These are phyloP conservation scores for Strix aluco DNA, from an alignment of 2,113 vertebrate genomes.

Conservation along the genomic window DNA sequence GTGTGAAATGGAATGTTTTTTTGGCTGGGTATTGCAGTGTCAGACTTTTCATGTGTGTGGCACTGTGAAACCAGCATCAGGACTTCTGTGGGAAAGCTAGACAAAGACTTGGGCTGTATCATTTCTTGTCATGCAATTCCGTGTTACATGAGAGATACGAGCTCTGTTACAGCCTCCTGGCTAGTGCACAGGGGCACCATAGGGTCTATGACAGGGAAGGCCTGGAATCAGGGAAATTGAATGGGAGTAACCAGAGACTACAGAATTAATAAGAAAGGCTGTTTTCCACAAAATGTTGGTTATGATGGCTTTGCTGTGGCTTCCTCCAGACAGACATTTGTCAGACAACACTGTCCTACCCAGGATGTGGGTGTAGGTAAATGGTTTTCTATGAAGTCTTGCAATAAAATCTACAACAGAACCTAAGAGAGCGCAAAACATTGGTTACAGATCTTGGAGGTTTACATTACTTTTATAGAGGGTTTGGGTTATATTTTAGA, in stretches of 20 bases:
- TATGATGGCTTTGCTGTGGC: constrained; percentile 21
- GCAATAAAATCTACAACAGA: constrained; percentile 44
- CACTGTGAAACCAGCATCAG: background rate
- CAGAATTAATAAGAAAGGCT: background rate
- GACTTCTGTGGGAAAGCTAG: background rate
- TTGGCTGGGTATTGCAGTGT: background rate
- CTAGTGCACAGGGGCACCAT: background rate
- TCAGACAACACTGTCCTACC: constrained; percentile 25
- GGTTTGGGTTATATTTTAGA: constrained; percentile 18
- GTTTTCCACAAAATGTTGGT: constrained; percentile 1
- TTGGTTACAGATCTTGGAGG: background rate
- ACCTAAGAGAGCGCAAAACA: background rate
- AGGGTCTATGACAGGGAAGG: background rate
- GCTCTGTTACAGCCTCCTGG: background rate
- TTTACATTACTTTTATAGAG: constrained; percentile 40
- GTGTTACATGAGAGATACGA: background rate
- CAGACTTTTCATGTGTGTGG: background rate
- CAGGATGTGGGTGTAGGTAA: constrained; percentile 47
- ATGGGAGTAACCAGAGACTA: background rate
- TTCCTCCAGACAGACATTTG: constrained; percentile 36
- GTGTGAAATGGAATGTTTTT: fast-evolving
- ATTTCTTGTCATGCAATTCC: background rate
- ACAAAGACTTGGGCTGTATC: background rate
- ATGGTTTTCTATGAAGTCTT: background rate
- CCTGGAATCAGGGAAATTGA: background rate